These are phyloP conservation scores for Aphidius ervi DNA, from an alignment of 1,140 invertebrate genomes.

Conservation along the genomic window DNA sequence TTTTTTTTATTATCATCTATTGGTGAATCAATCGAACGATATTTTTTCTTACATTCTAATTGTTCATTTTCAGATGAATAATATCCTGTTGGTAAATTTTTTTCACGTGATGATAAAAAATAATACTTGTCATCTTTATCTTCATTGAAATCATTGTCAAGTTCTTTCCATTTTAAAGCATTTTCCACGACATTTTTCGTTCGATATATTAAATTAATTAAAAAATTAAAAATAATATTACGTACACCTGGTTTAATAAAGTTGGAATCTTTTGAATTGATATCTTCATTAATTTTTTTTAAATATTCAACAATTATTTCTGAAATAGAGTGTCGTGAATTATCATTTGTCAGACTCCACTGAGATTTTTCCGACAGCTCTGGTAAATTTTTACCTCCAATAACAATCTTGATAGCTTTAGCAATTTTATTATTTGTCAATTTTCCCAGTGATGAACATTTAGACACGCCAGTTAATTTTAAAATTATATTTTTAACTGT, in stretches of 20 bases:
- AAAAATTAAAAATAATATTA: slow-evolving; percentile 37
- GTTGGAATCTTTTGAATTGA: slow-evolving; percentile 26
- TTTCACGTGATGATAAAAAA: no score
- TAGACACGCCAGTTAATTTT: slow-evolving; percentile 19
- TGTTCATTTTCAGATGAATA: no score
- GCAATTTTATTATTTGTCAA: slow-evolving; percentile 22
- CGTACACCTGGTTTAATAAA: slow-evolving; percentile 24
- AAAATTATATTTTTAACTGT: slow-evolving; percentile 29
- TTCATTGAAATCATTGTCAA: slow-evolving; percentile 27
- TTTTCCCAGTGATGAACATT: slow-evolving; percentile 18
- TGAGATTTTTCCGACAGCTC: slow-evolving; percentile 19
- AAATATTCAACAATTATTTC: not conserved
- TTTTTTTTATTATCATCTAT: no score
- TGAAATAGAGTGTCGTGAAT: not conserved
- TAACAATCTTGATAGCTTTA: slow-evolving; percentile 20
- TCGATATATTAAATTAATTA: slow-evolving; percentile 27
- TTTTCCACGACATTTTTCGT: slow-evolving; percentile 27
- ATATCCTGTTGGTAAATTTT: no score
- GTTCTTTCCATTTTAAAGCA: slow-evolving; percentile 25
- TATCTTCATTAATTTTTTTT: not conserved
- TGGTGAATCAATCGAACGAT: no score
- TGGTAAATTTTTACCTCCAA: slow-evolving; percentile 25
- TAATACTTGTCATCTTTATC: no score
- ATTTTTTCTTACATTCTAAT: no score
- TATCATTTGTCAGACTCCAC: slow-evolving; percentile 7